Evolutionary conservation across 1,140 invertebrate genomes (phyloP).

Genomic region (Trypoxylus dichotomus): DNA sequence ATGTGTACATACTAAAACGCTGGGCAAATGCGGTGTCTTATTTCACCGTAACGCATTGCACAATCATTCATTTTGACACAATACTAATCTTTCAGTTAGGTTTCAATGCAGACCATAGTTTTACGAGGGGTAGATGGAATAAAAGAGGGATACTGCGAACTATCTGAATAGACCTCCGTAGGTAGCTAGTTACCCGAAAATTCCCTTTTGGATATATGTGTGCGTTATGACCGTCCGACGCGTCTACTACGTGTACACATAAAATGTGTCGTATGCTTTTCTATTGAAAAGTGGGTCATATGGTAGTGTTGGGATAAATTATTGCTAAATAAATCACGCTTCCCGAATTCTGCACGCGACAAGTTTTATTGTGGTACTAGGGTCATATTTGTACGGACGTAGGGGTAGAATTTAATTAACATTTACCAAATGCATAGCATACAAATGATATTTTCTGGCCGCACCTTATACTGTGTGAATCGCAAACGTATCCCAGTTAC

Average conservation of each 20-base stretch:
- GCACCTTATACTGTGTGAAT: background rate
- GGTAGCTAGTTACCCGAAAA: background rate
- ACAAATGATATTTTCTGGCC: background rate
- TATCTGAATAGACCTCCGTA: background rate
- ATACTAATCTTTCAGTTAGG: conserved; percentile 14
- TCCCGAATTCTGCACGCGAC: conserved; percentile 20
- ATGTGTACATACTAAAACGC: background rate
- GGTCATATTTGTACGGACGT: conserved; percentile 25
- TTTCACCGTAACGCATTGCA: background rate
- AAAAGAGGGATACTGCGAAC: conserved; percentile 8
- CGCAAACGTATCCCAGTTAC: background rate
- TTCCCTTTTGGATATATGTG: background rate
- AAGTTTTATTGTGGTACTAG: conserved; percentile 29
- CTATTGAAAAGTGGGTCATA: conserved; percentile 32
- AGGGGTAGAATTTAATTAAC: conserved; percentile 22
- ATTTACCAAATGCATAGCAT: conserved; percentile 10
- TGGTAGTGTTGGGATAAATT: conserved; percentile 23
- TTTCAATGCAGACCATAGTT: conserved; percentile 22
- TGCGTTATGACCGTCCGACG: background rate
- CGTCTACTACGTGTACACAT: conserved; percentile 11
- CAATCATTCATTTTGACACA: conserved; percentile 15
- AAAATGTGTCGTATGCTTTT: conserved; percentile 22
- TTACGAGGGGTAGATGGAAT: background rate
- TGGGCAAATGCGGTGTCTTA: conserved; percentile 29
- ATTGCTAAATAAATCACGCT: conserved; percentile 29